Evolutionary conservation across 2,113 vertebrate genomes (phyloP).

Genomic region (Campylorhamphus procurvoides): DNA sequence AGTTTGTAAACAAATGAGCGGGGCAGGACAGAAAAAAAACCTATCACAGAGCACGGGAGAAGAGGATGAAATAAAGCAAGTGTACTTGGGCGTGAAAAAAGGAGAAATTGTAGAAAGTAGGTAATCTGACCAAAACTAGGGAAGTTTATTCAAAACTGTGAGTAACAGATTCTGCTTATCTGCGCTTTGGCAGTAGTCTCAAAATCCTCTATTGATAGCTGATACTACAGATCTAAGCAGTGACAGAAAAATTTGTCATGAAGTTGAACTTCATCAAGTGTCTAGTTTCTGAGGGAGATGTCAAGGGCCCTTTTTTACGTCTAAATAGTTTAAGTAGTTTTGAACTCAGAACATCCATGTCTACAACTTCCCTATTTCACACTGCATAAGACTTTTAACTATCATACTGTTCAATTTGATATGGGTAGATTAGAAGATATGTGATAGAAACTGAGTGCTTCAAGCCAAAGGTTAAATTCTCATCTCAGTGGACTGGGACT

Average conservation of each 20-base stretch:
- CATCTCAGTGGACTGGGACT: neutral
- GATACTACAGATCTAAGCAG: neutral
- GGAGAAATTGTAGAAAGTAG: neutral
- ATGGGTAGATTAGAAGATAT: neutral
- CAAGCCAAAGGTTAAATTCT: neutral
- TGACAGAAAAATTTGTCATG: neutral
- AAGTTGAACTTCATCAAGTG: neutral
- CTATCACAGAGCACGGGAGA: fast-evolving
- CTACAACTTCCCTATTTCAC: neutral
- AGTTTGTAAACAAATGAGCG: neutral
- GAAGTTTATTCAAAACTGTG: neutral
- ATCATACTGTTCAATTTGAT: neutral
- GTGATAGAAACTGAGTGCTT: neutral
- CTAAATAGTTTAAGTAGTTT: neutral
- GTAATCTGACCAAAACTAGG: neutral
- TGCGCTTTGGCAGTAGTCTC: neutral
- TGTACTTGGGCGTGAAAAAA: neutral
- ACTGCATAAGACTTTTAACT: neutral
- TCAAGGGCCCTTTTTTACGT: neutral
- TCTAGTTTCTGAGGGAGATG: neutral
- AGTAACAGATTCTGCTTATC: neutral
- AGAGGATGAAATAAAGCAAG: neutral
- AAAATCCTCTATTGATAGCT: neutral
- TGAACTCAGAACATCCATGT: neutral
- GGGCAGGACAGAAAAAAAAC: neutral